These are phyloP conservation scores for Mionectes olivaceus DNA, from an alignment of 2,797 vertebrate species.

Conservation along the genomic window DNA sequence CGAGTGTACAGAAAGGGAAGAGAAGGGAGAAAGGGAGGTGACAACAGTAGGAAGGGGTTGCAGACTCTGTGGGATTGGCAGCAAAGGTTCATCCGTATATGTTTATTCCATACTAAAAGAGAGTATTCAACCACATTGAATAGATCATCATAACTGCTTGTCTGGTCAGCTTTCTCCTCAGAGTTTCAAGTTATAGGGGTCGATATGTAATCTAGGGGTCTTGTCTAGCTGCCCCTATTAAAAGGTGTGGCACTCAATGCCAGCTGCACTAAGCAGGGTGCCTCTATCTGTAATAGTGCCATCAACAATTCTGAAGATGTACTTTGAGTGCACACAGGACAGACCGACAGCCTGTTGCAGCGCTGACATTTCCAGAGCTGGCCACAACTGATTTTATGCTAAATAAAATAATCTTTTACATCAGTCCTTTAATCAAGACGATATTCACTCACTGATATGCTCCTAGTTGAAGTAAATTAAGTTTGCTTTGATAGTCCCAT, in stretches of 20 bases:
- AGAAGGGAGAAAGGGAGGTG: not conserved
- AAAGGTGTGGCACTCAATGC: constrained; percentile 49
- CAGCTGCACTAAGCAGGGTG: constrained; percentile 47
- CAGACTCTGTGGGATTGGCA: not conserved
- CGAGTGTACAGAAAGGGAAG: not conserved
- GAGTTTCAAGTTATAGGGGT: constrained; percentile 50
- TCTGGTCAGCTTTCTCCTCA: constrained; percentile 60
- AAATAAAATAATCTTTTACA: constrained; percentile 34
- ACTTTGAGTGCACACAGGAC: not conserved
- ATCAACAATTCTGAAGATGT: constrained; percentile 46
- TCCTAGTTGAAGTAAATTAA: constrained; percentile 38
- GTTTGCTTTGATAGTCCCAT: constrained; percentile 3
- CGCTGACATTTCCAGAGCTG: constrained; percentile 17
- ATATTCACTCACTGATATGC: constrained; percentile 16
- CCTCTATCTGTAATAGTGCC: constrained; percentile 40
- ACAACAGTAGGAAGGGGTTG: not conserved
- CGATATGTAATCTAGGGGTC: constrained; percentile 47
- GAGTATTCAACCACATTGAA: constrained; percentile 51
- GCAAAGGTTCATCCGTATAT: constrained; percentile 4
- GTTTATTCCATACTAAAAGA: constrained; percentile 16
- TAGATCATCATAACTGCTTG: constrained; percentile 62
- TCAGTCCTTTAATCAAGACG: constrained; percentile 33
- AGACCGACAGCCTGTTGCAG: not conserved
- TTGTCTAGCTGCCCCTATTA: constrained; percentile 55
- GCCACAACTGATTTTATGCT: constrained; percentile 42